Percentiles rank a stretch among this genome's conserved stretches.
Evolutionary conservation across 2,113 vertebrate species (phyloP).

Genomic region (Scolopax mira): DNA sequence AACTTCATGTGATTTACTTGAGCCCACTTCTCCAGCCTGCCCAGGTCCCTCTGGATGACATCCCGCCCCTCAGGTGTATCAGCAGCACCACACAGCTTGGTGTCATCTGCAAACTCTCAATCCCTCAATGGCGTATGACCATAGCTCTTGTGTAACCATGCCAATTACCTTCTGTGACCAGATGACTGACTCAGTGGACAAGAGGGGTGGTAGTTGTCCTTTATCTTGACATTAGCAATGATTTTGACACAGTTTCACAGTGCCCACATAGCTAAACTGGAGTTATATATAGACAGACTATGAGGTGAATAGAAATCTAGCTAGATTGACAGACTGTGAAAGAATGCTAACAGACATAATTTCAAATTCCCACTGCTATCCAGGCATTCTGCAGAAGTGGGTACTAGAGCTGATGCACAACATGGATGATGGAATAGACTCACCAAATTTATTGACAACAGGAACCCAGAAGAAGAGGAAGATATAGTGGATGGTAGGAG

Average conservation of each 20-base stretch:
- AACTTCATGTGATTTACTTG: too few relatives aligned
- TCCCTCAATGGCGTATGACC: too few relatives aligned
- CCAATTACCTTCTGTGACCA: background rate
- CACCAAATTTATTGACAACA: background rate
- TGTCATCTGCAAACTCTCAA: too few relatives aligned
- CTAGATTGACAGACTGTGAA: background rate
- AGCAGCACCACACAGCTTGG: too few relatives aligned
- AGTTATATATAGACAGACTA: background rate
- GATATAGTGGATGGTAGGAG: background rate
- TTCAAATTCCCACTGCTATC: background rate
- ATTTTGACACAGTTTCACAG: background rate
- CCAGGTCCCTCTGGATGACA: too few relatives aligned
- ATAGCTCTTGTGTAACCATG: background rate
- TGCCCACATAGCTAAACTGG: background rate
- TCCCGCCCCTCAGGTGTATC: too few relatives aligned
- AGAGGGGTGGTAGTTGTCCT: background rate
- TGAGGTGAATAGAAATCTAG: background rate
- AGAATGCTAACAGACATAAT: background rate
- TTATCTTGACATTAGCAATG: background rate
- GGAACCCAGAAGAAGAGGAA: background rate
- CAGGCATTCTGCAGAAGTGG: background rate
- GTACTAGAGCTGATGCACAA: background rate
- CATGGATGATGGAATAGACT: background rate
- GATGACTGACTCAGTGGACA: background rate
- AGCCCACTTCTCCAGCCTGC: too few relatives aligned